Base-by-base conservation (phyloP, 2,113 vertebrate genomes). In the Hystrix brachyura region DNA sequence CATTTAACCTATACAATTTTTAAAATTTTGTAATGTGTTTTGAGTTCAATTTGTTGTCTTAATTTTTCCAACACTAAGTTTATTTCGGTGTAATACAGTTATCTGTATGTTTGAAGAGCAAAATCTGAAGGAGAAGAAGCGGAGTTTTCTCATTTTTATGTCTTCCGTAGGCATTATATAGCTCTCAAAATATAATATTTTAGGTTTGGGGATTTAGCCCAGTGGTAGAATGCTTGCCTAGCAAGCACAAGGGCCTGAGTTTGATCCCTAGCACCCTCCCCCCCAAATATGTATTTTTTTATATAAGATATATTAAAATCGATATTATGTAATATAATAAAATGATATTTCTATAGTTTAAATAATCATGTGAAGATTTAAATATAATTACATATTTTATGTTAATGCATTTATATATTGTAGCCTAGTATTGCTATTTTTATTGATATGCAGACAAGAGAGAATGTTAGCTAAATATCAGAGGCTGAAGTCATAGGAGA, bases 391-490 rank as follows among this genome's bases (percentile, higher is more conserved):
- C 34, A 65, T 88, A 14, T 53, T 86, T 87, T 64, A 87, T n/a
- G 59, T 48, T 72, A 82, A 71, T 79, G 0, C 10, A 53, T 46
- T 67, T 19, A 79, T 62, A 72, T 83, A 12, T 5, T 72, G 0
- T 51, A 76, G 9, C 25, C 34, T 79, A 51, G 8, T 84, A 23
- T 86, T 94, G 5, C 25, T 89, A 60, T 72, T 89, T 96, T 93
- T 62, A 87, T 48, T 71, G 90, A 62, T 84, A 81, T 84, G 9
- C 7, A 65, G 38, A 67, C 2, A 69, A 60, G 67, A 90, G 32
- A 51, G 7, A 51, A 78, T 85, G 59, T 32, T 29, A 74, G 11
- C 27, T 89, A 46, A 67, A 76, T 86, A 25, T 92, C 17, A 74
- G 34, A 88, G 55, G 1, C 29, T 87, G 62, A 94, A 57, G 55